These are phyloP conservation scores for Melanotus villosus DNA, from an alignment of 2,888 invertebrate genomes.

Conservation along the genomic window DNA sequence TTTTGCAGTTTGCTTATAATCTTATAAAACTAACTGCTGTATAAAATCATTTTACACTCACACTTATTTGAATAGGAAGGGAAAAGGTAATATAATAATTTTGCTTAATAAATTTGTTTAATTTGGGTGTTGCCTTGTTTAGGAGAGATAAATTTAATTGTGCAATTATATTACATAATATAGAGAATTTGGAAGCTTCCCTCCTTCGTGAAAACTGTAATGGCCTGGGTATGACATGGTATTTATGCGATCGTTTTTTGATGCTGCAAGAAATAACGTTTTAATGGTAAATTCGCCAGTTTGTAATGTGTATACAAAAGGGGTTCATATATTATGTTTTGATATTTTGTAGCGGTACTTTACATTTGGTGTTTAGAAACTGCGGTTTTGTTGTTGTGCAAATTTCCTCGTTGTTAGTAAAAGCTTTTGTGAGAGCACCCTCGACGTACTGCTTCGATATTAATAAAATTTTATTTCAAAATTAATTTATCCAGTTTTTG, in stretches of 20 bases:
- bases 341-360: slow-evolving; percentile 1
- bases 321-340: slow-evolving; percentile 11
- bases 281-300: slow-evolving; percentile 1
- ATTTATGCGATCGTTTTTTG: not conserved
- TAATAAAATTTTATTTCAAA: slow-evolving; percentile 7
- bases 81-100: not conserved
- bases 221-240: not conserved
- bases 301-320: slow-evolving; percentile 11
- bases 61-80: slow-evolving; percentile 2
- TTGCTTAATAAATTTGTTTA: not conserved
- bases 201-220: not conserved
- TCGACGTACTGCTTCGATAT: not conserved
- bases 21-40: not conserved
- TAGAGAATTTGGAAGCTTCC: not conserved
- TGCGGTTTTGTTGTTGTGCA: slow-evolving; percentile 16
- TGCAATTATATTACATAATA: not conserved
- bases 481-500: slow-evolving; percentile 1
- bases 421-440: not conserved
- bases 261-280: not conserved
- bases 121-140: not conserved
- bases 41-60: not conserved
- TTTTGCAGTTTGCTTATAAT: slow-evolving; percentile 9
- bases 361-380: slow-evolving; percentile 12
- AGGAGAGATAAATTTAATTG: not conserved
- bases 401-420: not conserved